These are phyloP conservation scores for Leucophora obtusa DNA, from an alignment of 2,888 invertebrate genomes.

Conservation along the genomic window DNA sequence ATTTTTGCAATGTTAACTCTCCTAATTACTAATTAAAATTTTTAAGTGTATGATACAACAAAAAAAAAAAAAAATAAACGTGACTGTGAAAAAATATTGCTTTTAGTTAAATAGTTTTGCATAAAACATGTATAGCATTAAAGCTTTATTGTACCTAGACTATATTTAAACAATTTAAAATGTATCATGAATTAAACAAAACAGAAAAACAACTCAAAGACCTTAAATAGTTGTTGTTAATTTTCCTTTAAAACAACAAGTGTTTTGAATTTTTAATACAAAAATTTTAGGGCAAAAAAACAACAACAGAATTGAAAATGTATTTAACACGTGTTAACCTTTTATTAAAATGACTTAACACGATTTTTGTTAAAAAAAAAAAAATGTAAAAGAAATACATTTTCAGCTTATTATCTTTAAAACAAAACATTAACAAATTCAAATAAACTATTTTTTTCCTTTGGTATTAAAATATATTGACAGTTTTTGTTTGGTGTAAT, in stretches of 20 bases:
- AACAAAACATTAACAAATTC: conserved; percentile 24
- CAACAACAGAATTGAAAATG: not conserved
- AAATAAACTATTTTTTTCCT: conserved; percentile 10
- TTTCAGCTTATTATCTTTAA: conserved; percentile 1
- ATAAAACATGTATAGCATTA: conserved; percentile 56
- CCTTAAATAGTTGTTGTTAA: conserved; percentile 8
- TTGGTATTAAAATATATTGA: conserved; percentile 27
- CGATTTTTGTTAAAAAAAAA: conserved; percentile 40
- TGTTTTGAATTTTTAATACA: conserved; percentile 44
- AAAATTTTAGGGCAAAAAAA: conserved; percentile 10
- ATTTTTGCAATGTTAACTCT: no score
- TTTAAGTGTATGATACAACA: not conserved
- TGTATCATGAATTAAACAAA: conserved; percentile 42
- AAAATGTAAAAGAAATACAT: not conserved
- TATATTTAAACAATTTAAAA: conserved; percentile 52
- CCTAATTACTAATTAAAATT: no score
- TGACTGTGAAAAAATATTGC: not conserved
- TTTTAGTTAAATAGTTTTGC: conserved; percentile 33
- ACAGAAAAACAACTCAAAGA: conserved; percentile 13
- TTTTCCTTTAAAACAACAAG: conserved; percentile 34
- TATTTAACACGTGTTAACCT: conserved; percentile 61
- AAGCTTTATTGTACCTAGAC: conserved; percentile 1
- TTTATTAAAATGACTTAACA: conserved; percentile 51
- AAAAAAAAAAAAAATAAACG: conserved; percentile 11
- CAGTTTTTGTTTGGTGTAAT: conserved; percentile 25